Conservation (phyloP, 2,888 invertebrate genomes). For the Lithophane ornitopus region DNA sequence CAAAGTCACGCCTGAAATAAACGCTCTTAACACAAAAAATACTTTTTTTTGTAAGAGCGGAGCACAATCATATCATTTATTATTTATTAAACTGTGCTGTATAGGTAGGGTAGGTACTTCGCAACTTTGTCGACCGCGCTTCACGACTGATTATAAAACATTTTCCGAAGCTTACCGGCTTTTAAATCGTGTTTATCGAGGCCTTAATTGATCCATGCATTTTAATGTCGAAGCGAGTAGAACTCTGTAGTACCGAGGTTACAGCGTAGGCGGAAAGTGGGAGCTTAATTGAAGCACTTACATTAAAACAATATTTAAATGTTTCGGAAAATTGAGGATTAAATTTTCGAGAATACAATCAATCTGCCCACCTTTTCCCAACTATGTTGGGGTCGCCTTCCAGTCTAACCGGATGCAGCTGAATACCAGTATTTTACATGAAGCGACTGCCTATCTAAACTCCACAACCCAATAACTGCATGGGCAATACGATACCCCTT, state of each 20-base stretch:
- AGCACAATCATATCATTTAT: background rate
- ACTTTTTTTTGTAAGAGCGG: background rate
- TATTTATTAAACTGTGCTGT: background rate
- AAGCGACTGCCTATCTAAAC: no score
- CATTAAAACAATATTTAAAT: constrained; percentile 4
- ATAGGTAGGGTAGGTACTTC: background rate
- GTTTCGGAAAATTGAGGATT: background rate
- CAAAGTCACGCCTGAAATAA: no score
- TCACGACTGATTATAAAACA: constrained; percentile 23
- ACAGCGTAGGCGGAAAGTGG: background rate
- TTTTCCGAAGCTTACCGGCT: constrained; percentile 33
- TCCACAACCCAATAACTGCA: no score
- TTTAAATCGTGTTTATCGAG: constrained; percentile 35
- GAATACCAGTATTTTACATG: no score
- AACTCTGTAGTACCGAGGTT: background rate
- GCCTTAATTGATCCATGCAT: constrained; percentile 52
- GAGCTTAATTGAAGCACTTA: constrained; percentile 14
- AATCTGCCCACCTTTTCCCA: no score
- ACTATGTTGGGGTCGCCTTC: no score
- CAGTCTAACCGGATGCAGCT: no score
- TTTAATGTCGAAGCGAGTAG: constrained; percentile 31
- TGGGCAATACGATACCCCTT: no score
- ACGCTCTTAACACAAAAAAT: background rate
- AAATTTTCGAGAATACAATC: no score
- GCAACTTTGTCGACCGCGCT: background rate